Conservation (phyloP, 2,797 vertebrate genomes). For the Gallirallus australis region DNA sequence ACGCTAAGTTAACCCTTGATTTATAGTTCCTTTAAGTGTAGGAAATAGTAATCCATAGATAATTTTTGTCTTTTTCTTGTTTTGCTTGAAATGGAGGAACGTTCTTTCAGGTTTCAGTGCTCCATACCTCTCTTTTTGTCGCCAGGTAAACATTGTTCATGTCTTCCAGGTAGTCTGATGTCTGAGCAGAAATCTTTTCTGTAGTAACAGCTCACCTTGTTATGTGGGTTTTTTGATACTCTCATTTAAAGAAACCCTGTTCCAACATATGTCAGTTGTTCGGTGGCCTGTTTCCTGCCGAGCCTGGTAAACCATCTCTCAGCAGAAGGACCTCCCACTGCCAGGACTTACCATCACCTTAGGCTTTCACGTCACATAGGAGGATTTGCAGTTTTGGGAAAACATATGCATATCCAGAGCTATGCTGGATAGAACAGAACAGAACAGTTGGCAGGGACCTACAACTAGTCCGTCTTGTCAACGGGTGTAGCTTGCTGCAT, state of each 20-base stretch:
- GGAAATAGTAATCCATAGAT: neutral
- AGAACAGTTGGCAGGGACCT: neutral
- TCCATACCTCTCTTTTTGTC: neutral
- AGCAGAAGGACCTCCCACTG: neutral
- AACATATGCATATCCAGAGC: neutral
- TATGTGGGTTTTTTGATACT: neutral
- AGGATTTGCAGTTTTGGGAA: neutral
- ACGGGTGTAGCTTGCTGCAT: neutral
- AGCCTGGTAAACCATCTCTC: neutral
- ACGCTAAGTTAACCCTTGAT: slow-evolving; percentile 5
- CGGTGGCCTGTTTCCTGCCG: neutral
- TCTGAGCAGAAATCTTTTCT: neutral
- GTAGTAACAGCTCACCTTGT: neutral
- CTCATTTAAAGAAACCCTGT: neutral
- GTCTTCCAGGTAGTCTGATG: neutral
- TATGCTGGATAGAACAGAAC: neutral
- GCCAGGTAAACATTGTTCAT: neutral
- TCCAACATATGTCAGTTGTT: neutral
- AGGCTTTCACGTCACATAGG: neutral
- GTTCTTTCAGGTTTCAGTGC: neutral
- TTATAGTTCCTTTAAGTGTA: neutral
- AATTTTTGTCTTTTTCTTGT: neutral
- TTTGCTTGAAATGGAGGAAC: neutral
- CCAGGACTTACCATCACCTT: neutral
- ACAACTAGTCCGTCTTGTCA: neutral